Percentiles rank a stretch among this genome's conserved stretches.
phyloP scores from a whole-genome alignment of 2,113 vertebrate genomes.

The Laticauda colubrina region DNA sequence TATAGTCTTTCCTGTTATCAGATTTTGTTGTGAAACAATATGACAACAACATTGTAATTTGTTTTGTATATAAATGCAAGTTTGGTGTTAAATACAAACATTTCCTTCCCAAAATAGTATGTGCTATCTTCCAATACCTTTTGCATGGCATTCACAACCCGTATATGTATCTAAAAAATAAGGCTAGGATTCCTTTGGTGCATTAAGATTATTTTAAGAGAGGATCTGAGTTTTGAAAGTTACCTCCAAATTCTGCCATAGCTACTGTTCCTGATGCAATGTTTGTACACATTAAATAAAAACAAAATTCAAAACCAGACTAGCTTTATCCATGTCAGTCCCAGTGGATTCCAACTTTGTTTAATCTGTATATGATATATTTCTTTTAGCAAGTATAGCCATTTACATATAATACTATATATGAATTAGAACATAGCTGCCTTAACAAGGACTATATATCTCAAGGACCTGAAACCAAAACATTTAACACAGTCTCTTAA shows the following conservation, averaged over 20 bases:
- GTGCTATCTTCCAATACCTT: neutral
- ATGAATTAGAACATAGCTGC: neutral
- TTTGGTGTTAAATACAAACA: neutral
- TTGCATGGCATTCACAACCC: neutral
- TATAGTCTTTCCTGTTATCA: neutral
- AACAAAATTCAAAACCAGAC: neutral
- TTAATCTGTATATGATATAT: neutral
- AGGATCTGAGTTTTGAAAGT: neutral
- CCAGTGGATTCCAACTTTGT: neutral
- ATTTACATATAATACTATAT: neutral
- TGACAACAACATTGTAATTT: neutral
- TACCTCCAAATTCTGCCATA: neutral
- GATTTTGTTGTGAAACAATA: neutral
- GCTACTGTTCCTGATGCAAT: neutral
- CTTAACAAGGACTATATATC: neutral
- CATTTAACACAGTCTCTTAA: neutral
- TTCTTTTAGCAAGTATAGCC: neutral
- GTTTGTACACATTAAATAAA: neutral
- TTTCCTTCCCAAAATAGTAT: slow-evolving; percentile 3
- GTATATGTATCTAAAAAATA: slow-evolving; percentile 6
- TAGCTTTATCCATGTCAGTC: neutral
- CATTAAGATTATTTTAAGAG: slow-evolving; percentile 4
- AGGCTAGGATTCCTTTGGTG: neutral
- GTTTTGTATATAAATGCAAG: neutral
- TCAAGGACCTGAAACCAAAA: neutral